These are phyloP conservation scores for Doryteuthis pealeii DNA, from an alignment of 1,140 invertebrate species.

Conservation along the genomic window DNA sequence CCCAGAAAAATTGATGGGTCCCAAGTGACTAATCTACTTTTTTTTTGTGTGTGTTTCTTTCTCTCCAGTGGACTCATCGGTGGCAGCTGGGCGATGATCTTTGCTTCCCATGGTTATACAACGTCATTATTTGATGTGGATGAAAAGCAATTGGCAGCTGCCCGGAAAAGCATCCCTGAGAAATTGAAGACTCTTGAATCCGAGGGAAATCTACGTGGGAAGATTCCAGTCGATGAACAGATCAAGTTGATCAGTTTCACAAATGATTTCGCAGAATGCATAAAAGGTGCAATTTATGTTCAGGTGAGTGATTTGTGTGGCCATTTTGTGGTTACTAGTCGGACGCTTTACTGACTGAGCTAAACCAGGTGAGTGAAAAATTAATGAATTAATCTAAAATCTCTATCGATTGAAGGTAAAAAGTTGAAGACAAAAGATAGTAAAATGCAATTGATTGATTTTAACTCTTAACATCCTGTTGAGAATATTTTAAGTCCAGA, in stretches of 20 bases:
- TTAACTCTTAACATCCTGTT: no score
- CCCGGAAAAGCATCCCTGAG: constrained; percentile 72
- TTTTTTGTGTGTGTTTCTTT: no score
- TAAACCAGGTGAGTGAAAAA: no score
- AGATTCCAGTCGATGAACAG: constrained; percentile 73
- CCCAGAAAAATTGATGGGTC: no score
- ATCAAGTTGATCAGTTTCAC: constrained; percentile 69
- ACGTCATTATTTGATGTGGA: constrained; percentile 83
- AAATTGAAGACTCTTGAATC: constrained; percentile 74
- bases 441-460: no score
- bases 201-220: constrained; percentile 69
- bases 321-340: no score
- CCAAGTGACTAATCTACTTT: no score
- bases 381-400: no score
- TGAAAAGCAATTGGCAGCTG: constrained; percentile 71
- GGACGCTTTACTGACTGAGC: no score
- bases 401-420: no score
- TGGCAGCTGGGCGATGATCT: constrained; percentile 46
- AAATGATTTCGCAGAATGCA: constrained; percentile 46
- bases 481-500: no score
- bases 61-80: constrained; percentile 46
- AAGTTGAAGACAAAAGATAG: no score
- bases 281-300: constrained; percentile 61
- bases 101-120: constrained; percentile 74
- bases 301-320: constrained; percentile 30